These are phyloP conservation scores for Prinia subflava DNA, from an alignment of 2,113 vertebrate genomes.

Conservation along the genomic window DNA sequence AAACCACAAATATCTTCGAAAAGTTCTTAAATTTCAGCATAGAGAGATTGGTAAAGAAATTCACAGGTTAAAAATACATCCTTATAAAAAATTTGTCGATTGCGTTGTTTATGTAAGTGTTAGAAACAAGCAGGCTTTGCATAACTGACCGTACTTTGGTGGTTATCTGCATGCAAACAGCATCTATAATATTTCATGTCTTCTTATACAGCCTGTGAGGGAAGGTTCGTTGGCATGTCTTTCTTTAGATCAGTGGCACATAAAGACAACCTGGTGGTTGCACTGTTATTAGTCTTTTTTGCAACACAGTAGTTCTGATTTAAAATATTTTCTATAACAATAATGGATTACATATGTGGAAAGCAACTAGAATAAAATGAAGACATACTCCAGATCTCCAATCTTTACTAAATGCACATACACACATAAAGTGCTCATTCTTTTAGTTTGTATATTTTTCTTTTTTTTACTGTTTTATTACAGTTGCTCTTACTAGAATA, in stretches of 20 bases:
- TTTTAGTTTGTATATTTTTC: neutral
- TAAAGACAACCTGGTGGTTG: neutral
- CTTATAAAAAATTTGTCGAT: neutral
- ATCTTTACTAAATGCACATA: neutral
- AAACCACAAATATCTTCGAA: neutral
- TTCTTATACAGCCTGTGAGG: neutral
- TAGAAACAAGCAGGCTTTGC: neutral
- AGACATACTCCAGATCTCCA: neutral
- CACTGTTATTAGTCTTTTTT: neutral
- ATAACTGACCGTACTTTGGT: neutral
- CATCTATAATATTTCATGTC: neutral
- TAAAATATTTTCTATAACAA: neutral
- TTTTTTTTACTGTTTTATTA: neutral
- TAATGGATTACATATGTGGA: neutral
- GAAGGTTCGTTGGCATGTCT: neutral
- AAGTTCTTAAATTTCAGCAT: neutral
- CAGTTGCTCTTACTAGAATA: neutral
- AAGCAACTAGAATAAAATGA: neutral
- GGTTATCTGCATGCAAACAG: neutral
- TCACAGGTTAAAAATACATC: neutral
- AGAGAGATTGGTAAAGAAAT: neutral
- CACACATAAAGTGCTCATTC: neutral
- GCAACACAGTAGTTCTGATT: neutral
- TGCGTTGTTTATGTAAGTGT: neutral
- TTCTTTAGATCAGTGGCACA: neutral